Base-by-base conservation (phyloP, 2,888 invertebrate species). In the Agrotis clavis region DNA sequence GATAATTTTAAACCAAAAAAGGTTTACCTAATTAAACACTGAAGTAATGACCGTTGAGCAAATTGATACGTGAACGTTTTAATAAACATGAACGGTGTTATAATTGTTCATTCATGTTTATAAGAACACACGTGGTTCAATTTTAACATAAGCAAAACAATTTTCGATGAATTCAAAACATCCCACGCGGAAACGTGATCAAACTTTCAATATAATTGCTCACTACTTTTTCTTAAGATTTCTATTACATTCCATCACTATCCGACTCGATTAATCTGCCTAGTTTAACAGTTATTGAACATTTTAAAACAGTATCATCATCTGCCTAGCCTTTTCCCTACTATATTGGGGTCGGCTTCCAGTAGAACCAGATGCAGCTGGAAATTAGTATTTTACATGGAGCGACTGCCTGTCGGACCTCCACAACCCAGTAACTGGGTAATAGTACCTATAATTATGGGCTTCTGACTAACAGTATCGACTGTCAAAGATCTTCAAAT, bases 141-240 rank as follows among this genome's bases (percentile, higher is more conserved):
- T 51, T 59, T 59, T 18, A 18, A 57, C 54, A 45, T 19, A 45
- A 35, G 35, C 47, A 30, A 56, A 74, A 63, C n/a, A 19, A 41
- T 35, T 51, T 68, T 56, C 21, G 18, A 57, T 65, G 19, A 56
- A 61, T 53, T 71, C 61, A 25, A 47, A 66, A 51, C 13, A 68
- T 61, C 48, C 25, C n/a, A n/a, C n/a, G n/a, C n/a, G n/a, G n/a
- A n/a, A 16, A 41, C 66, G 30, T 61, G 75, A 65, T 50, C 69
- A 11, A 74, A 81, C 81, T 83, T 81, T 83, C 81, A 56, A 71
- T 18, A 25, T 81, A 83, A 80, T 83, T 80, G 61, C 63, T 63
- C 59, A 48, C 68, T 51, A 72, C 65, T 64, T 53, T 67, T 63
- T 51, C 69, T 67, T 1, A 6, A 56, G 82, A 82, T 71, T 64